A percentile compares a stretch with the other conserved stretches of the same genome.
Evolutionary conservation across 2,113 vertebrate genomes (phyloP).

Genomic region (Henicopernis longicauda): DNA sequence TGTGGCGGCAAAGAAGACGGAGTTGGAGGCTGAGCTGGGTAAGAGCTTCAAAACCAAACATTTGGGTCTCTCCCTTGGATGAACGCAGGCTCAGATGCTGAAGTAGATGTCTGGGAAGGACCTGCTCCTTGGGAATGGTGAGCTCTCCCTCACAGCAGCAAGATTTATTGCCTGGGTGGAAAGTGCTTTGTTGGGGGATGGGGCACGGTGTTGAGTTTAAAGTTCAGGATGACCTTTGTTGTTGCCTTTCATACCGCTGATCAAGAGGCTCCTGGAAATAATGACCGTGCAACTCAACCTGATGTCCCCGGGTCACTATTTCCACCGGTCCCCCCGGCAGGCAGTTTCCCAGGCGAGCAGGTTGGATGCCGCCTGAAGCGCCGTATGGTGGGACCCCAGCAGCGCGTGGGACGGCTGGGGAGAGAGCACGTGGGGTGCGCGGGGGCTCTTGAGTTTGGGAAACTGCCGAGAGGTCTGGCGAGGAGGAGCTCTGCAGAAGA

Average conservation of each 20-base stretch:
- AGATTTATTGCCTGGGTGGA: slow-evolving; percentile 44
- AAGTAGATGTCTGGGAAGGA: background rate
- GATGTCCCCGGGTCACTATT: background rate
- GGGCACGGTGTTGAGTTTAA: slow-evolving; percentile 40
- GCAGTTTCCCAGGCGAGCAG: slow-evolving; percentile 14
- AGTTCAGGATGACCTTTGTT: slow-evolving; percentile 62
- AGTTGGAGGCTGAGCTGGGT: background rate
- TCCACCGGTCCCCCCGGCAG: background rate
- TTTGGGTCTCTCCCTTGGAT: background rate
- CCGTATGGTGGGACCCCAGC: background rate
- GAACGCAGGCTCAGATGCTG: background rate
- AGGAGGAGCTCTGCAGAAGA: background rate
- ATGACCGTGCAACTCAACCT: slow-evolving; percentile 35
- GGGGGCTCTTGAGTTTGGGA: background rate
- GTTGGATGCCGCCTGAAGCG: background rate
- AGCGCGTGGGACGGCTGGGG: background rate
- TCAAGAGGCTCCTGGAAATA: slow-evolving; percentile 59
- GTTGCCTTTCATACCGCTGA: slow-evolving; percentile 55
- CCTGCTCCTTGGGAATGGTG: background rate
- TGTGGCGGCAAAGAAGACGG: fast-evolving
- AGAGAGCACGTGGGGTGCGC: fast-evolving
- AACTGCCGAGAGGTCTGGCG: background rate
- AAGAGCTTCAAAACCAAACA: background rate
- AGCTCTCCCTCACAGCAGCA: background rate
- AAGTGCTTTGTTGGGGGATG: slow-evolving; percentile 39